These are phyloP conservation scores for Trichosurus vulpecula DNA, from an alignment of 2,797 vertebrate species.

Conservation along the genomic window DNA sequence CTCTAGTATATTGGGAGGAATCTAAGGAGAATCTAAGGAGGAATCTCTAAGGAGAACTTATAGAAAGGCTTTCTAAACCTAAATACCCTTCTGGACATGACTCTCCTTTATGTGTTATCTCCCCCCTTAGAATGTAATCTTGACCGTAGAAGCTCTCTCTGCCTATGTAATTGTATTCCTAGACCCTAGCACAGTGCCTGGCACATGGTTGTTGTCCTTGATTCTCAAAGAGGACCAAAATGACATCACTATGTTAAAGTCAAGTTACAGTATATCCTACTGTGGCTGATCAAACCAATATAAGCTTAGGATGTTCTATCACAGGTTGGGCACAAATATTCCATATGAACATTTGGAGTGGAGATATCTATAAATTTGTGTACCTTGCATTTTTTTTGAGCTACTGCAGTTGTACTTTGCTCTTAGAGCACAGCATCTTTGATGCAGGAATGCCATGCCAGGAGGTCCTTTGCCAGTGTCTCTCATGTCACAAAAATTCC, in stretches of 20 bases:
- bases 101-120: neutral
- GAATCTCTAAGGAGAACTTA: neutral
- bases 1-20: neutral
- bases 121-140: neutral
- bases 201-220: neutral
- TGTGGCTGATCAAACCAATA: too few relatives aligned
- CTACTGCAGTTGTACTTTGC: too few relatives aligned
- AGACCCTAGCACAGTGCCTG: neutral
- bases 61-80: neutral
- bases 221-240: neutral
- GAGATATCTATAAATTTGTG: too few relatives aligned
- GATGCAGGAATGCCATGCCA: too few relatives aligned
- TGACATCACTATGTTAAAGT: neutral
- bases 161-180: neutral
- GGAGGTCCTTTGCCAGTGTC: too few relatives aligned
- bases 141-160: neutral
- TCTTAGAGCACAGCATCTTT: too few relatives aligned
- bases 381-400: too few relatives aligned
- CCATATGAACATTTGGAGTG: too few relatives aligned
- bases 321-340: too few relatives aligned
- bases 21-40: neutral
- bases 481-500: too few relatives aligned
- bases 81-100: neutral
- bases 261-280: neutral
- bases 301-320: too few relatives aligned